Evolutionary conservation across 2,888 invertebrate species (phyloP).

Genomic region (Ecliptopera silaceata): DNA sequence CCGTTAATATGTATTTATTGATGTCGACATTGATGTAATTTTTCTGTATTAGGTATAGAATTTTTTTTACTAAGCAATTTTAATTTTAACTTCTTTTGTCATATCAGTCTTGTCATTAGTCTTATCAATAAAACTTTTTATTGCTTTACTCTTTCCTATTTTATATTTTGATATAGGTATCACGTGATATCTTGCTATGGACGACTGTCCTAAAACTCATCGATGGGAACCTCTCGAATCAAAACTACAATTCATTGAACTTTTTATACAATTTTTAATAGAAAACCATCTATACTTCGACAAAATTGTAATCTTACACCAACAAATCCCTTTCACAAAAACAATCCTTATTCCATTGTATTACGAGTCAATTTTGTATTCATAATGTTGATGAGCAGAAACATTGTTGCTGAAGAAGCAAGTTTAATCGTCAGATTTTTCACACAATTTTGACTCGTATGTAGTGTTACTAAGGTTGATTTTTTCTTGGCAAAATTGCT

Average conservation of each 20-base stretch:
- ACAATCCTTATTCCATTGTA: not conserved
- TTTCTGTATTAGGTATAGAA: too few relatives aligned
- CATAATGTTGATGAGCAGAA: not conserved
- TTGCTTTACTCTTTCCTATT: too few relatives aligned
- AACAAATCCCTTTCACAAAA: not conserved
- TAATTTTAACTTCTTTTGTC: too few relatives aligned
- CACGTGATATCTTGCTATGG: conserved; percentile 1
- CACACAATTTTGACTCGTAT: conserved; percentile 26
- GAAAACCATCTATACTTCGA: conserved; percentile 55
- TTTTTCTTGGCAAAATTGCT: conserved; percentile 17
- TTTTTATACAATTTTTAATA: conserved; percentile 66
- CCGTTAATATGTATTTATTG: too few relatives aligned
- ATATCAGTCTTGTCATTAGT: too few relatives aligned
- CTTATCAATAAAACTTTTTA: too few relatives aligned
- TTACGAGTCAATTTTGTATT: conserved; percentile 8
- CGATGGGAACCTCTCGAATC: conserved; percentile 69
- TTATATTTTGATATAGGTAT: too few relatives aligned
- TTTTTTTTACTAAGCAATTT: too few relatives aligned
- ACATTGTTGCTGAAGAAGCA: not conserved
- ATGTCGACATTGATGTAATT: too few relatives aligned
- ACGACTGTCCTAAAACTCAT: conserved; percentile 38
- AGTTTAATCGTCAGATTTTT: not conserved
- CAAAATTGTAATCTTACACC: conserved; percentile 35
- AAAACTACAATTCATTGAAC: conserved; percentile 64
- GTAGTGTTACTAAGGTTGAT: not conserved